These are phyloP conservation scores for Cabera pusaria DNA, from an alignment of 2,888 invertebrate genomes.

Conservation along the genomic window DNA sequence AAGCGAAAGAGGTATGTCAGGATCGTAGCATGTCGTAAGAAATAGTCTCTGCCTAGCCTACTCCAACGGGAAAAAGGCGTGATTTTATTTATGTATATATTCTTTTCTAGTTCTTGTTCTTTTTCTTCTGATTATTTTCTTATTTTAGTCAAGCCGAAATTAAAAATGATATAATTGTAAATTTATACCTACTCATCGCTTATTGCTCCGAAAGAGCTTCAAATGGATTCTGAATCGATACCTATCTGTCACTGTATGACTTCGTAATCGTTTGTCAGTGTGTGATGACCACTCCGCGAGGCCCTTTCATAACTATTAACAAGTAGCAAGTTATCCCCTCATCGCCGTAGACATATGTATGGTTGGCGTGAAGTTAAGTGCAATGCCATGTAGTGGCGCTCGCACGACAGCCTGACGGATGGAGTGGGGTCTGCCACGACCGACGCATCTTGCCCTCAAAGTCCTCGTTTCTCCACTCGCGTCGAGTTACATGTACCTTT, in stretches of 20 bases:
- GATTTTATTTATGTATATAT: no score
- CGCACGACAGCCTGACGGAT: slow-evolving; percentile 73
- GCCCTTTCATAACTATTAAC: slow-evolving; percentile 64
- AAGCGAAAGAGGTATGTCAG: no score
- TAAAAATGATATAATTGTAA: no score
- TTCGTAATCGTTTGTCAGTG: slow-evolving; percentile 53
- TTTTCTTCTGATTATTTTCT: no score
- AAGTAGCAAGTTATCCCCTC: slow-evolving; percentile 67
- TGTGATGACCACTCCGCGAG: slow-evolving; percentile 52
- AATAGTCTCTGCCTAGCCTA: no score
- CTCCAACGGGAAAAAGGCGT: no score
- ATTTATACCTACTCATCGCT: no score
- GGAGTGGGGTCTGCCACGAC: slow-evolving; percentile 47
- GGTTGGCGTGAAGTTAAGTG: slow-evolving; percentile 69
- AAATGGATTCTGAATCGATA: no score
- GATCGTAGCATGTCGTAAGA: no score
- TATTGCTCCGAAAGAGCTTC: no score
- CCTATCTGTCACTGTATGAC: slow-evolving; percentile 43
- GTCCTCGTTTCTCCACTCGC: slow-evolving; percentile 30
- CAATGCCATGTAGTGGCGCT: slow-evolving; percentile 66
- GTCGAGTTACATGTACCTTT: slow-evolving; percentile 37
- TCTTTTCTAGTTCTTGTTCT: no score
- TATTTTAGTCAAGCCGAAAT: no score
- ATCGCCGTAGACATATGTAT: slow-evolving; percentile 68
- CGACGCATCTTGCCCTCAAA: slow-evolving; percentile 48